These are phyloP conservation scores for Phalera bucephala DNA, from an alignment of 2,888 invertebrate species.

Conservation along the genomic window DNA sequence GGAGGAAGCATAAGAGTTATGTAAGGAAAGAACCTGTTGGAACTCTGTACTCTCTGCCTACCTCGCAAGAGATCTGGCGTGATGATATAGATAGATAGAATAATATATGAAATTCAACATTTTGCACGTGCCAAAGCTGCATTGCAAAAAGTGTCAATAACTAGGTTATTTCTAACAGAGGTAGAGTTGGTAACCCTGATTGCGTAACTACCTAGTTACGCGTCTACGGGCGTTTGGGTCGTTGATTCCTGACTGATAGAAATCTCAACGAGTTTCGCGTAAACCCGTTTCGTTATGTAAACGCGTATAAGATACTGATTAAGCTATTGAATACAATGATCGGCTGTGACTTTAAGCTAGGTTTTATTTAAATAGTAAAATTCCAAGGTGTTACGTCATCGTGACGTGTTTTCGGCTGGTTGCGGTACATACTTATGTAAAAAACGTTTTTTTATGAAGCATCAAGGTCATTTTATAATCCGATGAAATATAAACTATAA, in stretches of 20 bases:
- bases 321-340: constrained; percentile 26
- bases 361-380: constrained; percentile 4
- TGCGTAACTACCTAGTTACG: constrained; percentile 19
- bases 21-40: no score
- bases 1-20: no score
- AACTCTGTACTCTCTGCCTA: no score
- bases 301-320: constrained; percentile 31
- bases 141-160: no score
- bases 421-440: background rate
- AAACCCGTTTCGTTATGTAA: constrained; percentile 32
- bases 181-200: constrained; percentile 16
- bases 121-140: no score
- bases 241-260: constrained; percentile 24
- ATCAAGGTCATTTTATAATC: no score
- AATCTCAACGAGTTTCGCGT: constrained; percentile 29
- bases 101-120: no score
- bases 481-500: no score
- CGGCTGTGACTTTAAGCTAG: constrained; percentile 10
- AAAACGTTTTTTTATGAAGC: background rate
- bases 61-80: no score
- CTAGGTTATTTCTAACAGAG: background rate
- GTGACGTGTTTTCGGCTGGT: constrained; percentile 7
- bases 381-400: constrained; percentile 16
- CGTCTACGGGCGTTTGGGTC: constrained; percentile 15
- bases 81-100: no score